Base-by-base conservation (phyloP, 2,888 invertebrate genomes). In the Netelia melanura region DNA sequence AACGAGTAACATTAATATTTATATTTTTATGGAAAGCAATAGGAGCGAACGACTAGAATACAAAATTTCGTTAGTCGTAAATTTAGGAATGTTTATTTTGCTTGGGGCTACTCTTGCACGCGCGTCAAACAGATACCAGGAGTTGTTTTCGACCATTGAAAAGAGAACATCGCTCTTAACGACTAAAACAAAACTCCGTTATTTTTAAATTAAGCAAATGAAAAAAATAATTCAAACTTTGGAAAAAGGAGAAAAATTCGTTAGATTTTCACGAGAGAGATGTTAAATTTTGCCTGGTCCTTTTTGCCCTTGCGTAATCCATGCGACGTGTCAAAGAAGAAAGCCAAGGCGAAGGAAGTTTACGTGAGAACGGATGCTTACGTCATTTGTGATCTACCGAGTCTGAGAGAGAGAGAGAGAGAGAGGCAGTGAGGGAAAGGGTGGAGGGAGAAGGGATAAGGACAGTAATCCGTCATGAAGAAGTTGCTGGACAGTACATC, bases 311-410 rank as follows among this genome's bases (percentile, higher is more conserved):
- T 62, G 3, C 38, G 52, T 25, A 17, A 52, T 25, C 25, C 44
- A n/a, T 38, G 70, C 1, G 21, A 54, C 48, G 62, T 10, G 58
- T 21, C 1, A 64, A 54, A 48, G 67, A 81, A 77, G 84, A 72
- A 78, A 72, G 75, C 61, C n/a, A 82, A 75, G 58, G 17, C 64
- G 68, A 81, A 81, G 80, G 81, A 78, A 74, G 54, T 68, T 58
- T 54, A 68, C 80, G 80, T 71, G 76, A 84, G 71, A 85, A 77
- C 79, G 86, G 86, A 87, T 84, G 84, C 79, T 83, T 76, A 85
- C 78, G 78, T 82, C 68, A 84, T 65, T 81, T 64, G 67, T 64
- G 72, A 79, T 71, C 71, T 71, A 71, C 64, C 79, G 79, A 71
- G 79, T 71, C 71, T 67, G 17, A 30, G 70, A 56, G 76, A 23